Base-by-base conservation (phyloP, 2,797 vertebrate species). In the Leptodactylus fallax region DNA sequence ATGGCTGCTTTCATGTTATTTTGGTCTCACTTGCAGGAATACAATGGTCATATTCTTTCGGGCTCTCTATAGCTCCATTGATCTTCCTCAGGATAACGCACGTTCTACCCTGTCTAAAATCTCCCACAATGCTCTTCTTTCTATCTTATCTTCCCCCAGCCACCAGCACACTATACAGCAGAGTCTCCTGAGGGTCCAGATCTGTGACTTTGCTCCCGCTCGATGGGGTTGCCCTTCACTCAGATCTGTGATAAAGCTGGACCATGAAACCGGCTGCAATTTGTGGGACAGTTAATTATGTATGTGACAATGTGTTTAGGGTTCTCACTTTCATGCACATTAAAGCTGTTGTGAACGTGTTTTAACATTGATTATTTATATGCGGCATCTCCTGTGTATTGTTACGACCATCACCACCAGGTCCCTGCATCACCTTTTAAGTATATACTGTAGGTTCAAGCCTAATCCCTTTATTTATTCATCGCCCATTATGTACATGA, bases 281-380 rank as follows among this genome's bases (percentile, higher is more conserved):
- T 17, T 69, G 60, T 71, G 61, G 85, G 81, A 81, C 10, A 53
- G n/a, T 89, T 3, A 82, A 89, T 89, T 51, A 89, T 89, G 79
- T 47, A 89, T 87, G 80, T 60, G n/a, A 25, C 58, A 25, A 21
- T 63, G 63, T 89, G 71, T 86, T 89, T 89, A 83, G 74, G 72
- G 19, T 23, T 86, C 55, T 83, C 79, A 27, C 51, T 86, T 77
- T 89, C 72, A 65, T 7, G 84, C 36, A 77, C 80, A 83, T 86
- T 86, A 89, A 79, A 83, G 56, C 76, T 72, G 60, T 63, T 78
- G 83, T 55, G 53, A 79, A 79, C 13, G 17, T 69, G 72, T n/a
- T 74, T 49, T 83, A 71, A 13, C 61, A 45, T 86, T 56, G 45
- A 87, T 83, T 82, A 85, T 89, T 82, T 82, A 82, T 81, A 65